Conservation (phyloP, 2,888 invertebrate genomes). For the Peribatodes rhomboidaria region DNA sequence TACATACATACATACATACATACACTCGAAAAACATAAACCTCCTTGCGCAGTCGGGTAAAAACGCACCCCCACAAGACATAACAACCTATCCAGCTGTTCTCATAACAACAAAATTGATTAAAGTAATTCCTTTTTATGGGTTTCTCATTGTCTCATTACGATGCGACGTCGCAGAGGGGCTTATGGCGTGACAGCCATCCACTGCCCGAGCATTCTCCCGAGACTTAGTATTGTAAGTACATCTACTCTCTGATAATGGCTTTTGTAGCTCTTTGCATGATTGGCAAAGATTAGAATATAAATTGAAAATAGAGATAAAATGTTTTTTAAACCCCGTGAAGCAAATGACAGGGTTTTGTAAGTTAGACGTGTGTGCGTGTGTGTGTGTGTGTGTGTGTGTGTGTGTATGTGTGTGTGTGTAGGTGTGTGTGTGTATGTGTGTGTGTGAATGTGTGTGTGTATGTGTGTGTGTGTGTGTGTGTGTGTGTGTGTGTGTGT, state of each 20-base stretch:
- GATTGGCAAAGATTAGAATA: background rate
- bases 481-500: too few species aligned
- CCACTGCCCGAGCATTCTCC: background rate
- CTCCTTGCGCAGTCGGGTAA: background rate
- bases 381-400: too few species aligned
- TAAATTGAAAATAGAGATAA: background rate
- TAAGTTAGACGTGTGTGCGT: too few species aligned
- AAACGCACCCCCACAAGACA: background rate
- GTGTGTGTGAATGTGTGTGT: too few species aligned
- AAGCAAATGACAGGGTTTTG: too few species aligned
- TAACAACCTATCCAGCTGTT: background rate
- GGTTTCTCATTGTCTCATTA: constrained; percentile 16
- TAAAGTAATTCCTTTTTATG: constrained; percentile 12
- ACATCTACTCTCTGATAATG: too few species aligned
- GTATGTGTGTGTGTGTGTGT: too few species aligned
- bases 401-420: too few species aligned
- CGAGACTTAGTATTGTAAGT: background rate
- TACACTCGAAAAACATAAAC: too few species aligned
- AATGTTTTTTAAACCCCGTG: too few species aligned
- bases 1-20: too few species aligned
- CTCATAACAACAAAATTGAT: constrained; percentile 12
- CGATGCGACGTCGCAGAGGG: constrained; percentile 7
- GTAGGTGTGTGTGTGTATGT: too few species aligned
- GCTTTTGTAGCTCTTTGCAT: background rate
- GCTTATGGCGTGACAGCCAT: constrained; percentile 7